Evolutionary conservation across 1,140 invertebrate genomes (phyloP).

Genomic region (Colletes latitarsis): DNA sequence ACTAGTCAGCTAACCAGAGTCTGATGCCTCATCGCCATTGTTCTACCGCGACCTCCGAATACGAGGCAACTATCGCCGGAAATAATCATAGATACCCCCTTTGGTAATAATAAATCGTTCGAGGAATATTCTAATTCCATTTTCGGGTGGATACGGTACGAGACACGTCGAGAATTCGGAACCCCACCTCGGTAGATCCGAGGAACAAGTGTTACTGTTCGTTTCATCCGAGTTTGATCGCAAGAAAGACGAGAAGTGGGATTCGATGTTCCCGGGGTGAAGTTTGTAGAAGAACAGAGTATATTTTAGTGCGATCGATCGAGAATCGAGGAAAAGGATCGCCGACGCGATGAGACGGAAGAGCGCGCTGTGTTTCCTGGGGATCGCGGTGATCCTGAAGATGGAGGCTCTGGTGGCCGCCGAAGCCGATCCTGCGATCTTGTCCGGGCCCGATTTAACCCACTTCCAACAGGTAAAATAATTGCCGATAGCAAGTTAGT

Average conservation of each 20-base stretch:
- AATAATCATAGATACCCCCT: no score
- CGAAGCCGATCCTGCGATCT: constrained; percentile 60
- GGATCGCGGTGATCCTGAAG: constrained; percentile 40
- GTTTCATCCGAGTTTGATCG: no score
- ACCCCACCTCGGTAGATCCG: no score
- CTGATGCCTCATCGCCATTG: constrained; percentile 19
- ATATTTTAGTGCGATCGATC: constrained; percentile 24
- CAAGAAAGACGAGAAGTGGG: background rate
- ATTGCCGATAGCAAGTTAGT: no score
- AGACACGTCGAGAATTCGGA: no score
- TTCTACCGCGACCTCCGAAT: background rate
- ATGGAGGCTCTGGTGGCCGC: constrained; percentile 32
- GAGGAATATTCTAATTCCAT: no score
- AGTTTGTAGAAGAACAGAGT: constrained; percentile 37
- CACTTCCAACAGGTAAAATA: constrained; percentile 57
- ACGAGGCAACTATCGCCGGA: background rate
- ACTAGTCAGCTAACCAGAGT: constrained; percentile 32
- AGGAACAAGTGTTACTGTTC: no score
- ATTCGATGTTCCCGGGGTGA: constrained; percentile 51
- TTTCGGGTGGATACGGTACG: no score
- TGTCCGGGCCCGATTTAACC: constrained; percentile 44
- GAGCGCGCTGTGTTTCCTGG: constrained; percentile 50
- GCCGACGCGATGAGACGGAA: constrained; percentile 54
- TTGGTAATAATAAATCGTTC: no score
- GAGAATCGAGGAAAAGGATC: constrained; percentile 21